Evolutionary conservation across 2,797 vertebrate genomes (phyloP).

Genomic region (Helicolenus hilgendorfi): DNA sequence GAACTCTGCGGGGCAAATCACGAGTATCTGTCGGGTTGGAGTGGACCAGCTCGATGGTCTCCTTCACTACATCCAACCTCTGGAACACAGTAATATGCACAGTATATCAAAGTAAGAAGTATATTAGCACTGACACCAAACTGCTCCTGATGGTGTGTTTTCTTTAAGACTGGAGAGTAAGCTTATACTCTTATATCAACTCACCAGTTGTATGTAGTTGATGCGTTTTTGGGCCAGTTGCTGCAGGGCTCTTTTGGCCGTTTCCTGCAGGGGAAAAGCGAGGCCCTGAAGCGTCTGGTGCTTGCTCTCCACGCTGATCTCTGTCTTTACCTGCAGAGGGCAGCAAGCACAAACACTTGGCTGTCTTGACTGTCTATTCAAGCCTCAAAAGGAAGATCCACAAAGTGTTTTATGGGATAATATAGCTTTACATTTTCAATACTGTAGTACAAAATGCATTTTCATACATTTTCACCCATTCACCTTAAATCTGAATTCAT

Average conservation of each 20-base stretch:
- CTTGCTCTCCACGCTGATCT: conserved; percentile 97
- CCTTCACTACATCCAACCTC: conserved; percentile 94
- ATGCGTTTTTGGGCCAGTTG: conserved; percentile 93
- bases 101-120: background rate
- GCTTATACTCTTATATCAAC: conserved; percentile 26
- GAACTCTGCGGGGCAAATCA: conserved; percentile 94
- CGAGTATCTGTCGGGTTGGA: conserved; percentile 93
- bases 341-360: conserved; percentile 54
- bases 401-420: background rate
- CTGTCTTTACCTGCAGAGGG: conserved; percentile 94
- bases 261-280: conserved; percentile 94
- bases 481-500: background rate
- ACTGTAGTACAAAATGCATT: background rate
- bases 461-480: accelerated
- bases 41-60: conserved; percentile 97
- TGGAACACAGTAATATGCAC: conserved; percentile 48
- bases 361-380: background rate
- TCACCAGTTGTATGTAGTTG: conserved; percentile 98
- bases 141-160: background rate
- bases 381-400: background rate
- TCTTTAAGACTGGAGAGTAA: background rate
- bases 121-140: background rate
- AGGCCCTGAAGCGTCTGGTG: conserved; percentile 97
- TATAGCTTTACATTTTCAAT: background rate
- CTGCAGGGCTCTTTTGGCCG: conserved; percentile 93